Conservation (phyloP, 1,140 invertebrate genomes). For the Carcinoscorpius rotundicauda region DNA sequence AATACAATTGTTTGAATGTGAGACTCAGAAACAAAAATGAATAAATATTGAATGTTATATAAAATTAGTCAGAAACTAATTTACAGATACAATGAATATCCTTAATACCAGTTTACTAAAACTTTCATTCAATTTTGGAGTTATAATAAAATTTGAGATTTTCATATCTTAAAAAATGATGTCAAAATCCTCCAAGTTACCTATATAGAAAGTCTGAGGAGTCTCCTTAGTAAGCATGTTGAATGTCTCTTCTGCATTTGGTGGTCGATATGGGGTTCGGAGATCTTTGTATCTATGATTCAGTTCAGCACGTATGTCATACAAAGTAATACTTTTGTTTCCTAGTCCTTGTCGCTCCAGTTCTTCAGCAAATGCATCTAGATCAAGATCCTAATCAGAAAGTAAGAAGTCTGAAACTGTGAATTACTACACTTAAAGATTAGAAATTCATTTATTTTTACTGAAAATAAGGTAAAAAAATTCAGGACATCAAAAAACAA, state of each 20-base stretch:
- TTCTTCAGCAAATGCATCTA: constrained; percentile 97
- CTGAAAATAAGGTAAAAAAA: too few relatives aligned
- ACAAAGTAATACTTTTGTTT: constrained; percentile 93
- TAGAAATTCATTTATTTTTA: too few relatives aligned
- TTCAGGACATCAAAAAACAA: too few relatives aligned
- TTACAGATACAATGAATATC: too few relatives aligned
- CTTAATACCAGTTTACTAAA: too few relatives aligned
- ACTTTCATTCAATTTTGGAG: too few relatives aligned
- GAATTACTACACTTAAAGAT: too few relatives aligned
- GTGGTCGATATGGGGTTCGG: constrained; percentile 59
- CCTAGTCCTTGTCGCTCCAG: constrained; percentile 90
- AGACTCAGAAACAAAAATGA: too few relatives aligned
- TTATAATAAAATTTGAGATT: too few relatives aligned
- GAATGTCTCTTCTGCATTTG: constrained; percentile 76
- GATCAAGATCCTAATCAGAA: constrained; percentile 60
- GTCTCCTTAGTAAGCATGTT: constrained; percentile 94
- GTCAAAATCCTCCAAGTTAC: constrained; percentile 42
- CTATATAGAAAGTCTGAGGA: constrained; percentile 87
- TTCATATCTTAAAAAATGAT: constrained; percentile 38
- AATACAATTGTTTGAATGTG: too few relatives aligned
- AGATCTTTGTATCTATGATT: constrained; percentile 93
- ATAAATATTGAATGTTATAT: too few relatives aligned
- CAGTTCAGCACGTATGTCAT: constrained; percentile 92
- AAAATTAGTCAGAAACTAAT: too few relatives aligned
- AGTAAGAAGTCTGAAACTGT: background rate